Evolutionary conservation across 2,113 vertebrate genomes (phyloP), one percentile per base, ranked within the genome.

Genomic region (Psilopsiagon aurifrons): DNA sequence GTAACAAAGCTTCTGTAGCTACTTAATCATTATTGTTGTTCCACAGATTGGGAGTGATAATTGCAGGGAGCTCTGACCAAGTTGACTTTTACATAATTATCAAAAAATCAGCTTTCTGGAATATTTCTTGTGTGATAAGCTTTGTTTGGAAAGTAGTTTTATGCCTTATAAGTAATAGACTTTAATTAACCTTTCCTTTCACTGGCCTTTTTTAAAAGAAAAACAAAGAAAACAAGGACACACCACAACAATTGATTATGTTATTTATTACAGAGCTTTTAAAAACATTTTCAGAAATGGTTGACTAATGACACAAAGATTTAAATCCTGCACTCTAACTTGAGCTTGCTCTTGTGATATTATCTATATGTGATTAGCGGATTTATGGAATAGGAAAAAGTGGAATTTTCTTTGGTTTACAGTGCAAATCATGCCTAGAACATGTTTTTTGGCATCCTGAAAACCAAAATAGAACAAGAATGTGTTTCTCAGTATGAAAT

Each of bases 311-410:
- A 83, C 81, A 92, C 74, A 94, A 91, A 91, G 49, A 91, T 95
- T 96, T 92, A 94, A 74, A 59, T 91, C 35, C 83, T 73, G 82
- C 73, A 44, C 11, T 92, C 35, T 76, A 86, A 92, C 47, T 91
- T 91, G 60, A 60, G 52, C 41, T 80, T 94, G n/a, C 69, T 92
- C 41, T 87, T 86, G 69, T 81, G 59, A 92, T 81, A 85, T 96
- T 97, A 96, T 96, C 83, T 96, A 75, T 24, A 93, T 92, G 73
- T 67, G 43, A 96, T 96, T 92, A 95, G 57, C 31, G 96, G 74
- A 37, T 85, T 96, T 95, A 88, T 90, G 43, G 78, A 35, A 64
- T 64, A 91, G 76, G 92, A 95, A 84, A 57, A 96, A 86, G 69
- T 91, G 78, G 63, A 74, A 33, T 92, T 96, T 96, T 93, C 71